Percentiles rank a stretch among this genome's conserved stretches.
phyloP scores from a whole-genome alignment of 2,888 invertebrate genomes.

The Eledona agricola region DNA sequence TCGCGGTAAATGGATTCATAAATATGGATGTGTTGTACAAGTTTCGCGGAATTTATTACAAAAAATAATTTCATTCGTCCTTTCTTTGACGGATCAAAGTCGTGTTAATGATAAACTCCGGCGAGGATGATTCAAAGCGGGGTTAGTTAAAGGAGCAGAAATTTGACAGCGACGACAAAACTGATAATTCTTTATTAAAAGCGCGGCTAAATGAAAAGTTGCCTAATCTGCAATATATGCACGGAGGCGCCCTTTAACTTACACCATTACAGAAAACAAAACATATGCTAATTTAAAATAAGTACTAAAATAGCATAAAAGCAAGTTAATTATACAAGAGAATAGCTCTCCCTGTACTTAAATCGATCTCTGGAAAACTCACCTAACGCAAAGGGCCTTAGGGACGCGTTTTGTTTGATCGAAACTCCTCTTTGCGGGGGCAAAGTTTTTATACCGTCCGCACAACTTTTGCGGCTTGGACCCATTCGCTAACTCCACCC shows the following conservation, averaged over 20 bases:
- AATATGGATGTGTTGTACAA: conserved; percentile 54
- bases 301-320: conserved; percentile 58
- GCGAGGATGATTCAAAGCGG: no score
- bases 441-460: conserved; percentile 62
- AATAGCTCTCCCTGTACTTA: conserved; percentile 56
- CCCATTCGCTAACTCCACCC: conserved; percentile 61
- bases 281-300: conserved; percentile 55
- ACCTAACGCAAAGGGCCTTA: conserved; percentile 53
- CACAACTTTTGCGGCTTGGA: conserved; percentile 63
- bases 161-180: no score
- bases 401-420: conserved; percentile 54
- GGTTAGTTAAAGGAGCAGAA: no score
- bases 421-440: conserved; percentile 51
- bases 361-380: conserved; percentile 53
- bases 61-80: no score
- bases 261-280: conserved; percentile 52
- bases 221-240: conserved; percentile 57
- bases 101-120: not conserved
- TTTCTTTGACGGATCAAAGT: no score
- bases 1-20: conserved; percentile 56
- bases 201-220: conserved; percentile 51
- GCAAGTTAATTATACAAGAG: conserved; percentile 62
- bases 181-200: conserved; percentile 16
- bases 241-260: conserved; percentile 56
- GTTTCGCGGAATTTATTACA: conserved; percentile 30